Evolutionary conservation across 2,888 invertebrate species (phyloP).

Genomic region (Heliothis peltigera): DNA sequence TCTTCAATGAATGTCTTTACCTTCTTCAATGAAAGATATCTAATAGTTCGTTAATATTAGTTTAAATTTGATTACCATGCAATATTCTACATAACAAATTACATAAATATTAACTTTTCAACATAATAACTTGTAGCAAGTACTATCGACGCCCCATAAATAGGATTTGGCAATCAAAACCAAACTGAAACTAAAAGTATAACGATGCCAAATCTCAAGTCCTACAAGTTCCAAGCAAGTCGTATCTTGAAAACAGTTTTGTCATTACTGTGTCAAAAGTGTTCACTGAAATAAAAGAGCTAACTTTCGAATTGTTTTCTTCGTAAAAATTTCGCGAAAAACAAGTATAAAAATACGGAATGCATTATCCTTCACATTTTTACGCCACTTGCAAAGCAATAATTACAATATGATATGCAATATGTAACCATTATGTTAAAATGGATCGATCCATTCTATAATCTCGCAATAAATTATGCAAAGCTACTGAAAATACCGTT

Average conservation of each 20-base stretch:
- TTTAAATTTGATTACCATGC: not conserved
- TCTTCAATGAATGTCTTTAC: no score
- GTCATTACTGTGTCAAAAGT: slow-evolving; percentile 22
- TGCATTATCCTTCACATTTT: not conserved
- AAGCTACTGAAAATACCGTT: slow-evolving; percentile 25
- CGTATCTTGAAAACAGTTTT: slow-evolving; percentile 29
- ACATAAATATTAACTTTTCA: not conserved
- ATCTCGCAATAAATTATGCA: slow-evolving; percentile 36
- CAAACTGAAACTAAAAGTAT: slow-evolving; percentile 20
- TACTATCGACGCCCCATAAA: not conserved
- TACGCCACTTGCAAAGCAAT: no score
- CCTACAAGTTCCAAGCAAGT: no score
- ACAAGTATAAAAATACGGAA: slow-evolving; percentile 15
- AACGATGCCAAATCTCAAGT: slow-evolving; percentile 29
- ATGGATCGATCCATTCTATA: slow-evolving; percentile 29
- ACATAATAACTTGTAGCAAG: slow-evolving; percentile 4
- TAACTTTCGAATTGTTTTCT: slow-evolving; percentile 8
- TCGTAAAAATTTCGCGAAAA: not conserved
- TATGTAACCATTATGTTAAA: slow-evolving; percentile 16
- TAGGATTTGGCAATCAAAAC: slow-evolving; percentile 35
- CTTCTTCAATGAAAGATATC: no score
- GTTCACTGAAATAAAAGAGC: slow-evolving; percentile 15
- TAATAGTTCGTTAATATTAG: no score
- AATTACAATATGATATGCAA: not conserved
- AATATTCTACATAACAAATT: not conserved